These are phyloP conservation scores for Fratercula arctica DNA, from an alignment of 2,797 vertebrate species.

Conservation along the genomic window DNA sequence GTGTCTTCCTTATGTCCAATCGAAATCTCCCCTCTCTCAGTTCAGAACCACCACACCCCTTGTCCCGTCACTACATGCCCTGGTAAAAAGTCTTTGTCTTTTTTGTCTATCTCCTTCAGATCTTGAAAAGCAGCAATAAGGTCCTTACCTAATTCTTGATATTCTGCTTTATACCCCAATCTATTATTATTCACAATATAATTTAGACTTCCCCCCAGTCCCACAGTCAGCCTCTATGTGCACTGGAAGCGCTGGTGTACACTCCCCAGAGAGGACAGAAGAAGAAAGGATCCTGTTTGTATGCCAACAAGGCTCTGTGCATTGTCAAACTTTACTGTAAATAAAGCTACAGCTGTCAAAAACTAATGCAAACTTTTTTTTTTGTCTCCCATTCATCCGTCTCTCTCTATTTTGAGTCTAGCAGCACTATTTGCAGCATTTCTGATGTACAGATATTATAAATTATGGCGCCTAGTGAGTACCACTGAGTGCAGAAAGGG, in stretches of 20 bases:
- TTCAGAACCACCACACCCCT: neutral
- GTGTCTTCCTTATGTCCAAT: neutral
- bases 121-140: neutral
- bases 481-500: neutral
- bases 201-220: too few species aligned
- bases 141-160: neutral
- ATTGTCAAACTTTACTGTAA: neutral
- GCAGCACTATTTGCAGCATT: neutral
- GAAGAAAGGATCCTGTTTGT: neutral
- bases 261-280: neutral
- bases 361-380: neutral
- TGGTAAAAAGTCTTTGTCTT: neutral
- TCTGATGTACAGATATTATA: neutral
- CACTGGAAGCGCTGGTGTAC: neutral
- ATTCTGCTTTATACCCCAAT: neutral
- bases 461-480: accelerated
- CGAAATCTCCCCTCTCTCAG: neutral
- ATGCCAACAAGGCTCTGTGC: neutral
- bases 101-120: neutral
- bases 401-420: neutral
- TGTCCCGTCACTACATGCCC: neutral
- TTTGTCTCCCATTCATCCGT: neutral
- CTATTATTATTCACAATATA: neutral
- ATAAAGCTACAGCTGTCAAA: neutral
- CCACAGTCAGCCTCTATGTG: neutral